Conservation (phyloP, 2,888 invertebrate genomes). For the Dicranocentrus wangi region DNA sequence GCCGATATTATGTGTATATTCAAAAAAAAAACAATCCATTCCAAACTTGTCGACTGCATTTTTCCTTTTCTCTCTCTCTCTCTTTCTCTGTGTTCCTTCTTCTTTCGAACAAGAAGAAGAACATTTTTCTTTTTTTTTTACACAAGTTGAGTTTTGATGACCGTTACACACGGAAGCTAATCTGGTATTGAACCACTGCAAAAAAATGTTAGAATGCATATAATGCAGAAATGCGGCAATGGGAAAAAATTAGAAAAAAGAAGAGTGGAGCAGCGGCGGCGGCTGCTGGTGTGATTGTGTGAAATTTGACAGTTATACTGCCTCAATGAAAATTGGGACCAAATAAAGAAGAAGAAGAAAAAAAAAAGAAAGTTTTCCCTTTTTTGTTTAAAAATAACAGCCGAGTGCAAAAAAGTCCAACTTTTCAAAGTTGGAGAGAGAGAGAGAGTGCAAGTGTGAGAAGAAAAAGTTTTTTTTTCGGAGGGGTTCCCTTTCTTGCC, state of each 20-base stretch:
- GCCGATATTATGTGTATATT: neutral
- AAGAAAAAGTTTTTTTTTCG: constrained; percentile 7
- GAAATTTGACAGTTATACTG: constrained; percentile 50
- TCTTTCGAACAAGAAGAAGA: constrained; percentile 21
- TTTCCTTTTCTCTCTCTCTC: neutral
- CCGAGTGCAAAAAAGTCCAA: too few relatives aligned
- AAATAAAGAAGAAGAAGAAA: constrained; percentile 6
- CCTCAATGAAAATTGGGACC: neutral
- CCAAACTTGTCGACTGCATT: neutral
- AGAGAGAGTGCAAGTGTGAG: constrained; percentile 11
- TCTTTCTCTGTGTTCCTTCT: neutral
- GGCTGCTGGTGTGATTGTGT: constrained; percentile 33
- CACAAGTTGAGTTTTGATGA: constrained; percentile 42
- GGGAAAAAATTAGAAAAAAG: neutral
- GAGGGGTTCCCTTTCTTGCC: neutral
- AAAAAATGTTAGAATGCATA: neutral
- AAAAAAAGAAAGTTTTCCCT: constrained; percentile 17
- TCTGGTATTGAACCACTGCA: constrained; percentile 53
- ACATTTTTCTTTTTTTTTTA: neutral
- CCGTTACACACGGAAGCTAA: constrained; percentile 53
- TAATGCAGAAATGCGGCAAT: neutral
- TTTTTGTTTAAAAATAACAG: too few relatives aligned
- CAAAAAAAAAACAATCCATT: too few relatives aligned
- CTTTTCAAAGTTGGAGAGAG: too few relatives aligned
- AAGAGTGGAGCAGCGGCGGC: neutral